Percentiles rank a stretch among this genome's conserved stretches.
These are phyloP conservation scores for Setipinna tenuifilis DNA, from an alignment of 2,797 vertebrate genomes.

Conservation along the genomic window DNA sequence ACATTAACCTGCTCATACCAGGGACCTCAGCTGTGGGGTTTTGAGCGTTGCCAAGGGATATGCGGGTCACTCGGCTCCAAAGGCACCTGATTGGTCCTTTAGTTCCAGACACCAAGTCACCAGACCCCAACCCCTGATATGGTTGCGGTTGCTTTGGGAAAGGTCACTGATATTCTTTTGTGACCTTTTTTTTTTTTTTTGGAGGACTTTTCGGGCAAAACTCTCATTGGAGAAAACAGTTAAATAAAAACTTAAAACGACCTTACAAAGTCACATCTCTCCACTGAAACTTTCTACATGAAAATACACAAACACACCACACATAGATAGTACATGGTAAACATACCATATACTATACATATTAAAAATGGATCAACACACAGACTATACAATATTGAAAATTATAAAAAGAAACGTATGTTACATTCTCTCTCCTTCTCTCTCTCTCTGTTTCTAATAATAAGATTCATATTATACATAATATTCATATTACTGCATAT, in stretches of 20 bases:
- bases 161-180: not conserved
- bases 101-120: constrained; percentile 57
- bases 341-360: too few species aligned
- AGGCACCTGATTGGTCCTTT: constrained; percentile 61
- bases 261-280: not conserved
- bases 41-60: constrained; percentile 55
- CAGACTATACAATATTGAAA: too few species aligned
- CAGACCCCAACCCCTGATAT: constrained; percentile 39
- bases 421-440: too few species aligned
- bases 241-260: not conserved
- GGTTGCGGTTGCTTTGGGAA: not conserved
- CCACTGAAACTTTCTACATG: too few species aligned
- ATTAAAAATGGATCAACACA: not conserved
- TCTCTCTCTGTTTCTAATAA: too few species aligned
- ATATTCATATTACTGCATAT: not conserved
- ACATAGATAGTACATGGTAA: too few species aligned
- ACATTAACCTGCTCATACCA: constrained; percentile 64
- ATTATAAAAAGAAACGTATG: too few species aligned
- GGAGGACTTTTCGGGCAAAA: not conserved
- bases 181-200: not conserved
- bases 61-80: constrained; percentile 62
- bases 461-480: too few species aligned
- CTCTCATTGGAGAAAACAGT: not conserved
- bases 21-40: constrained; percentile 65
- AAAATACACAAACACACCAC: too few species aligned